Evolutionary conservation across 2,797 vertebrate species (phyloP).

Genomic region (Artibeus lituratus): DNA sequence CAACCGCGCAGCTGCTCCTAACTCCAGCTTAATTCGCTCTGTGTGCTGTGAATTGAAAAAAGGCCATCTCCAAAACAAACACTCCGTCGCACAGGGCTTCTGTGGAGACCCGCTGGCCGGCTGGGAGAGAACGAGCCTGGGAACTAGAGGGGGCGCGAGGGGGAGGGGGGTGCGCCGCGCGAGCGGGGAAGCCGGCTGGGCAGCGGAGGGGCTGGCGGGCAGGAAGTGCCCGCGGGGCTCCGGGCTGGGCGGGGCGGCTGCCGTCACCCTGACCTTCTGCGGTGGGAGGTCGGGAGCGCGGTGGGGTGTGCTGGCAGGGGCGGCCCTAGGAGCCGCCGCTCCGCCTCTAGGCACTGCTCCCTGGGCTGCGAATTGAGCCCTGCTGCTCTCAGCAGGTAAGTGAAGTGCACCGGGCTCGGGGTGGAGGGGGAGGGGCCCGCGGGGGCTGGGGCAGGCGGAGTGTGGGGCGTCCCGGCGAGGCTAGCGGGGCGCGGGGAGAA

Average conservation of each 20-base stretch:
- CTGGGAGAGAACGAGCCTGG: background rate
- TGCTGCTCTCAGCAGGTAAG: conserved; percentile 21
- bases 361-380: background rate
- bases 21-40: background rate
- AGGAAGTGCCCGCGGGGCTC: conserved; percentile 11
- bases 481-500: background rate
- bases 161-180: background rate
- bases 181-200: background rate
- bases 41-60: conserved; percentile 19
- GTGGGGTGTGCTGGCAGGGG: background rate
- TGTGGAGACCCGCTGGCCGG: background rate
- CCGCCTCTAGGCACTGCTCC: background rate
- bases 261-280: background rate
- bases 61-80: conserved; percentile 47
- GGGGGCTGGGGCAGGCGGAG: background rate
- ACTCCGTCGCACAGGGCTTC: background rate
- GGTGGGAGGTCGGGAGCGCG: background rate
- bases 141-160: background rate
- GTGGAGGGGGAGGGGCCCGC: no score
- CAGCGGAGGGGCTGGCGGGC: background rate
- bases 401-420: background rate
- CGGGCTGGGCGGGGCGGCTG: background rate
- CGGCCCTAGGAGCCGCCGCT: background rate
- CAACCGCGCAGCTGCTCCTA: conserved; percentile 22
- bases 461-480: background rate